A percentile compares a stretch with the other conserved stretches of the same genome.
phyloP scores from a whole-genome alignment of 2,113 vertebrate genomes.

The Neomonachus schauinslandi region DNA sequence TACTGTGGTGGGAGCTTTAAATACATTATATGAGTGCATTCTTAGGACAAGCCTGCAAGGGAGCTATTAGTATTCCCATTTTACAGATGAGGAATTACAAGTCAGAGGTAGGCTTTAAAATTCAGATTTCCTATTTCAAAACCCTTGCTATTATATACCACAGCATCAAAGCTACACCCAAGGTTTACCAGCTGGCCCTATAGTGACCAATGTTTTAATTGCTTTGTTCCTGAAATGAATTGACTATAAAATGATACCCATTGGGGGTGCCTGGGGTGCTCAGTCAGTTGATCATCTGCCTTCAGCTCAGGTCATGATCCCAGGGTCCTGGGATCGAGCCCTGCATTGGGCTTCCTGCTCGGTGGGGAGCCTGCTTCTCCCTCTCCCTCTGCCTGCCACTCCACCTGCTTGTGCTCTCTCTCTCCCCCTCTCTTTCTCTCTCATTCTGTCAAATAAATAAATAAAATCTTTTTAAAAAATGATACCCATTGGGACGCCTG shows the following conservation, averaged over 20 bases:
- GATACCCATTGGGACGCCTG: too few relatives aligned
- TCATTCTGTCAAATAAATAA: too few relatives aligned
- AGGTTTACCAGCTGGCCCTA: background rate
- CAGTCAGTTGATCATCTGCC: background rate
- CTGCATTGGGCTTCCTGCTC: too few relatives aligned
- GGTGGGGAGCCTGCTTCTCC: too few relatives aligned
- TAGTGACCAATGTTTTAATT: background rate
- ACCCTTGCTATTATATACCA: background rate
- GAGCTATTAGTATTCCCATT: slow-evolving; percentile 1
- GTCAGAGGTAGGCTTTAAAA: background rate
- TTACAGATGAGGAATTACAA: slow-evolving; percentile 35
- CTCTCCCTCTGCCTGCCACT: background rate
- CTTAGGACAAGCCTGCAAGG: background rate
- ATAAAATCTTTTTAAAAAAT: background rate
- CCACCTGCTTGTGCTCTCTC: too few relatives aligned
- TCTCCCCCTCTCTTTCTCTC: too few relatives aligned
- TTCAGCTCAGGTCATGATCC: background rate
- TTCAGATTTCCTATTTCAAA: background rate
- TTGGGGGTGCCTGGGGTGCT: background rate
- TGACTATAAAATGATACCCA: background rate
- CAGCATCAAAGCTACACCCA: background rate
- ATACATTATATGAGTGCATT: background rate
- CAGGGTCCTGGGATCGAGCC: too few relatives aligned
- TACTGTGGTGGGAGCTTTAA: background rate
- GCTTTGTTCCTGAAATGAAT: background rate